Base-by-base conservation (phyloP, 2,888 invertebrate species). In the Acrobasis repandana region DNA sequence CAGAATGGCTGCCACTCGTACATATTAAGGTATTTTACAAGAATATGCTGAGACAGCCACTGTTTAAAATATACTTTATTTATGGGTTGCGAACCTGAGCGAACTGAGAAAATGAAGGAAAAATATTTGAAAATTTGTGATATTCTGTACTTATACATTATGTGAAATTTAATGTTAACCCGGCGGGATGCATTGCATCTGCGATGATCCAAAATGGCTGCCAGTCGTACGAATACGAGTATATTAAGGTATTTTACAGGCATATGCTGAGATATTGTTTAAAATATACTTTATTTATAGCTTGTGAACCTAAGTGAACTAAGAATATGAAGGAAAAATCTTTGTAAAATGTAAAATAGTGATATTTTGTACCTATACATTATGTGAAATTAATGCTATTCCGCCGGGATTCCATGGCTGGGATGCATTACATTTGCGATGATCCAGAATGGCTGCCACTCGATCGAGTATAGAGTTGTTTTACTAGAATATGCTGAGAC, bases 361-460 rank as follows among this genome's bases (percentile, higher is more conserved):
- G 6, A 20, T 20, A n/a, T 28, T 28, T 28, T 28, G 28, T 6
- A 28, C 28, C 0, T 28, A 4, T 20, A 20, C 20, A 20, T n/a
- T 28, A 28, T 5, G 20, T 54, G 20, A 54, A 54, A 38, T 43
- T 54, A 20, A 20, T 43, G 43, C 10, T 9, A 38, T 54, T 38
- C 54, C 54, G 43, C 1, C 54, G 38, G 4, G n/a, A n/a, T n/a
- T n/a, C n/a, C n/a, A n/a, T n/a, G n/a, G n/a, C n/a, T n/a, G n/a
- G n/a, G 54, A 54, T 38, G 54, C 54, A 38, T 54, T 20, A 54
- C 54, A 14, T 16, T 38, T 54, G 14, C 54, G 18, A 36, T 15
- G 52, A 20, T 28, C 6, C 36, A 10, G 16, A 38, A 54, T 18
- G 14, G 38, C 38, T 16, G 8, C 14, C 43, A 14, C 3, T 43